Percentiles rank a stretch among this genome's conserved stretches.
These are phyloP conservation scores for Drosophila pruinosa DNA, from an alignment of 1,140 invertebrate species.

Conservation along the genomic window DNA sequence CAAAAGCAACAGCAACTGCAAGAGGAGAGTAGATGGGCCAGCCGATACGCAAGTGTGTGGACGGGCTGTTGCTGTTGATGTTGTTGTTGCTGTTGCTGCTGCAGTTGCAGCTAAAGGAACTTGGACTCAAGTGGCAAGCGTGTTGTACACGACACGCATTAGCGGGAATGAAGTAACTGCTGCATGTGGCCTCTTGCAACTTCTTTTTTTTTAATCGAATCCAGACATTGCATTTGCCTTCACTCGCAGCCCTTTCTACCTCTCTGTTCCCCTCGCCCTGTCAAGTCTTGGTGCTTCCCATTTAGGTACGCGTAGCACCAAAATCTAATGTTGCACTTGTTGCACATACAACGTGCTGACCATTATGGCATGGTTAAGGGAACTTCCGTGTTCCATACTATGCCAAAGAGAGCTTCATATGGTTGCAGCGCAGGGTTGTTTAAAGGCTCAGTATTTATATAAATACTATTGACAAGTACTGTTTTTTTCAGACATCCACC, in stretches of 20 bases:
- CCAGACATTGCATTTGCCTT: conserved; percentile 26
- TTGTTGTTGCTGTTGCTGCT: conserved; percentile 30
- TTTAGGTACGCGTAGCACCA: conserved; percentile 63
- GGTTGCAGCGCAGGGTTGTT: not conserved
- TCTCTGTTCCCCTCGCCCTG: not conserved
- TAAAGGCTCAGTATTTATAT: not conserved
- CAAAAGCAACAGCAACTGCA: not conserved
- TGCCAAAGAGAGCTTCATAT: not conserved
- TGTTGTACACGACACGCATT: conserved; percentile 81
- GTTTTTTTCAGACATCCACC: no score
- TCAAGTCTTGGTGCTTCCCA: conserved; percentile 58
- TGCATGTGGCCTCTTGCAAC: conserved; percentile 41
- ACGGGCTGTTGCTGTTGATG: conserved; percentile 43
- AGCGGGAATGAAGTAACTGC: conserved; percentile 80
- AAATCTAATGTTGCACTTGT: conserved; percentile 62
- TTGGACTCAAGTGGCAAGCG: conserved; percentile 70
- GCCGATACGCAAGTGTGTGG: conserved; percentile 57
- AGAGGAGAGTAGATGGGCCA: conserved; percentile 12
- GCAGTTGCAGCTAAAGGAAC: conserved; percentile 18
- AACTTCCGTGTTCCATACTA: conserved; percentile 52
- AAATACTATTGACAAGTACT: no score
- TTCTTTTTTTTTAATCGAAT: conserved; percentile 66
- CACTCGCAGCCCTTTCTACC: no score
- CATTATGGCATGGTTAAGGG: conserved; percentile 34
- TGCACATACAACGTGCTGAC: conserved; percentile 32